Conservation (phyloP, 1,140 invertebrate genomes). For the Tenebrio molitor region DNA sequence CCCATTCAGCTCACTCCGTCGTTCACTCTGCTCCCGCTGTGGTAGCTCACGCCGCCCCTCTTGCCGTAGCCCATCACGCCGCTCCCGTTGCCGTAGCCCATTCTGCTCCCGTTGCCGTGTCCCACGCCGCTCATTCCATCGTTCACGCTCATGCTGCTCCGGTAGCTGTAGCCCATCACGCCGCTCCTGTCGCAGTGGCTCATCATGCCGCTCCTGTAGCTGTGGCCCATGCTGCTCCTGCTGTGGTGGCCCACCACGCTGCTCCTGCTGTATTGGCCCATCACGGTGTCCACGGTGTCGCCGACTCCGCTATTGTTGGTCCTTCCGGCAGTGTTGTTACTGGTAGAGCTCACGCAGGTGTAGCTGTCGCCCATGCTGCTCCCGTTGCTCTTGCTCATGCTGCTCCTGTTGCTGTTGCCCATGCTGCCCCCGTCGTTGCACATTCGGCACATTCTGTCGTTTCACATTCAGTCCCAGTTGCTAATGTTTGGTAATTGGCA, state of each 20-base stretch:
- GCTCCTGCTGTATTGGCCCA: too few species aligned
- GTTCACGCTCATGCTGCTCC: not conserved
- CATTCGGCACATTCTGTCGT: slow-evolving; percentile 23
- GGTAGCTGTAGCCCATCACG: not conserved
- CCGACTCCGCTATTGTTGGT: not conserved
- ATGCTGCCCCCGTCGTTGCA: slow-evolving; percentile 13
- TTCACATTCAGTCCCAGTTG: slow-evolving; percentile 17
- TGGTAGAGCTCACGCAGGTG: slow-evolving; percentile 4
- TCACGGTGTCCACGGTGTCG: too few species aligned
- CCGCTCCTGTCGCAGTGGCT: not conserved
- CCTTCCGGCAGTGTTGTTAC: not conserved
- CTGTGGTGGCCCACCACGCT: not conserved
- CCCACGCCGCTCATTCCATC: not conserved
- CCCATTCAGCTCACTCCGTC: not conserved
- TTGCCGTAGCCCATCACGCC: not conserved
- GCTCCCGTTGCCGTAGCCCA: slow-evolving; percentile 24
- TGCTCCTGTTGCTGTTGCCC: slow-evolving; percentile 4
- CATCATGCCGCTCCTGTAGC: not conserved
- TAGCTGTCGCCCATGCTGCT: slow-evolving; percentile 1
- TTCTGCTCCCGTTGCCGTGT: slow-evolving; percentile 10
- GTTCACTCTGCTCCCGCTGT: too few species aligned
- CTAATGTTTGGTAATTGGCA: slow-evolving; percentile 22
- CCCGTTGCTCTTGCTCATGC: slow-evolving; percentile 8
- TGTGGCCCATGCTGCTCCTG: slow-evolving; percentile 2
- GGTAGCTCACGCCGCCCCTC: slow-evolving; percentile 12